Evolutionary conservation across 2,888 invertebrate genomes (phyloP).

Genomic region (Hirtodrosophila cameraria): DNA sequence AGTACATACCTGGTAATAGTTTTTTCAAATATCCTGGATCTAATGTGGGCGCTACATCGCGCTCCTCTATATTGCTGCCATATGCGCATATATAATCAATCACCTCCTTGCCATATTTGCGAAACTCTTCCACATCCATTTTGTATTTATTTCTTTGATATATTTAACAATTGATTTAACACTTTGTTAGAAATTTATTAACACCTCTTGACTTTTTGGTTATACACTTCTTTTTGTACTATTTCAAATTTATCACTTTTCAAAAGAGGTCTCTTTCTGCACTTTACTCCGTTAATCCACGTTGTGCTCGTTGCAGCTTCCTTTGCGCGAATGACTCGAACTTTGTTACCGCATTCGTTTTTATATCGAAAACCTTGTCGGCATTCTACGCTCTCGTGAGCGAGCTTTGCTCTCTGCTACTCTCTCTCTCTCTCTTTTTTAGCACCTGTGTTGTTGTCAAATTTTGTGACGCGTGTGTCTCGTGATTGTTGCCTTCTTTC

Average conservation of each 20-base stretch:
- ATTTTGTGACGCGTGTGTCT: conserved; percentile 27
- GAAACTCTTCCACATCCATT: conserved; percentile 92
- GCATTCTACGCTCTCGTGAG: conserved; percentile 26
- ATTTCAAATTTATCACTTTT: conserved; percentile 1
- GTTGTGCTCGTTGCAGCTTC: conserved; percentile 61
- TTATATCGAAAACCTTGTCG: conserved; percentile 60
- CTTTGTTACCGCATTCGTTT: conserved; percentile 57
- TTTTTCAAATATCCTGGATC: conserved; percentile 91
- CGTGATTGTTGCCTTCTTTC: conserved; percentile 37
- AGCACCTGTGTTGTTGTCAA: conserved; percentile 36
- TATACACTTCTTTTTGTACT: conserved; percentile 6
- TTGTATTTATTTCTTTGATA: conserved; percentile 47
- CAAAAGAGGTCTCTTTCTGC: background rate
- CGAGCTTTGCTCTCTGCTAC: conserved; percentile 10
- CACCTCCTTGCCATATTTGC: conserved; percentile 91
- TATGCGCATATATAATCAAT: conserved; percentile 93
- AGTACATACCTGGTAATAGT: conserved; percentile 86
- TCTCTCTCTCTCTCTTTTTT: background rate
- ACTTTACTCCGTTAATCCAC: conserved; percentile 34
- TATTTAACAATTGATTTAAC: conserved; percentile 14
- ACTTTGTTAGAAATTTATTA: conserved; percentile 10
- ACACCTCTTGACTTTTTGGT: conserved; percentile 13
- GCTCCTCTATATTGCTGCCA: conserved; percentile 87
- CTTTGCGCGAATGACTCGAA: conserved; percentile 75
- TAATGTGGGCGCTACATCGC: conserved; percentile 90